These are phyloP conservation scores for Stercorarius parasiticus DNA, from an alignment of 2,113 vertebrate genomes.

Conservation along the genomic window DNA sequence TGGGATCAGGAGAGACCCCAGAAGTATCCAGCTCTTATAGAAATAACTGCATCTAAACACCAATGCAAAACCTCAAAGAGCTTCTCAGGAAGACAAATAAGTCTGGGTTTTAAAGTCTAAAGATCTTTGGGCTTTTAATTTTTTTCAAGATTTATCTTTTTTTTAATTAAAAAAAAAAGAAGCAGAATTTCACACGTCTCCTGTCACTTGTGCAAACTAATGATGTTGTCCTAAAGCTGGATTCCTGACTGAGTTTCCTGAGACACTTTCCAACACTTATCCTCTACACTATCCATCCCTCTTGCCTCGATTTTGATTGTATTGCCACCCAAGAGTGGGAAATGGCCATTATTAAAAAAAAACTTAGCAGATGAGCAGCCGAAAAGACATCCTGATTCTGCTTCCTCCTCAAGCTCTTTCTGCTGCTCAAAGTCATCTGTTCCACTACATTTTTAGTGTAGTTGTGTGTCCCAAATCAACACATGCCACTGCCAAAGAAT, in stretches of 20 bases:
- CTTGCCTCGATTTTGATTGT: not conserved
- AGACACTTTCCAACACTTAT: not conserved
- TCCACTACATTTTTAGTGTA: not conserved
- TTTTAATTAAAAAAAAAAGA: not conserved
- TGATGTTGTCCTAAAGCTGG: not conserved
- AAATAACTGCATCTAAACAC: not conserved
- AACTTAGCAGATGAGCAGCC: not conserved
- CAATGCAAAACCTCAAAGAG: not conserved
- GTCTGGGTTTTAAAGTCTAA: not conserved
- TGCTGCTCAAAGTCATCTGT: not conserved
- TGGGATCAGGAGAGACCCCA: not conserved
- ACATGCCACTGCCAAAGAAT: not conserved
- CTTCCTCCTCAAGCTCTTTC: not conserved
- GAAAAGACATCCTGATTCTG: not conserved
- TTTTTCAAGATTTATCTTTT: not conserved
- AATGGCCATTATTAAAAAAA: not conserved
- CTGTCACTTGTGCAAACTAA: not conserved
- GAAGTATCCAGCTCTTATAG: not conserved
- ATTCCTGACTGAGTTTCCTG: not conserved
- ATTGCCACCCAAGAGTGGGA: not conserved
- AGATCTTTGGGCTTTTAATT: not conserved
- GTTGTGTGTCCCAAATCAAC: not conserved
- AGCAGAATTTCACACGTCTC: not conserved
- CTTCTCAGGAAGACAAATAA: not conserved
- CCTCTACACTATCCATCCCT: not conserved